phyloP scores from a whole-genome alignment of 1,140 invertebrate species.

The Cydia amplana region DNA sequence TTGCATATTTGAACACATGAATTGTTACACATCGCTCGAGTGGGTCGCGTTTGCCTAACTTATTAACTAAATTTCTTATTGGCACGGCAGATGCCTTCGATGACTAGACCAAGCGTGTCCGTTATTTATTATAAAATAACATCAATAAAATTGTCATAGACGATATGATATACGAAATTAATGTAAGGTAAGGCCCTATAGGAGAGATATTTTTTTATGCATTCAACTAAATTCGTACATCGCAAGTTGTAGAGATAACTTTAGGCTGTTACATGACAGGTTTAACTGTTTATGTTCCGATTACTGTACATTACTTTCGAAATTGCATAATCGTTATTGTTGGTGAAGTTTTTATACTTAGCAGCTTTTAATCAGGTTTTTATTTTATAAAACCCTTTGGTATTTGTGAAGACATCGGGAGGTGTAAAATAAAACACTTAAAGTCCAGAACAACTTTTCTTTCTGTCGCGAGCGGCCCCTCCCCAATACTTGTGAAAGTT shows the following conservation, averaged over 20 bases:
- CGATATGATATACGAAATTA: slow-evolving; percentile 73
- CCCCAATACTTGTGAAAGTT: slow-evolving; percentile 40
- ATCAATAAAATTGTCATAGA: slow-evolving; percentile 71
- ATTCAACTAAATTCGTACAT: slow-evolving; percentile 73
- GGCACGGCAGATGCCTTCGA: slow-evolving; percentile 42
- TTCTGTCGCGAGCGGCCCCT: slow-evolving; percentile 40
- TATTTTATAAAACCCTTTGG: slow-evolving; percentile 63
- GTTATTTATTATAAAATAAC: slow-evolving; percentile 56
- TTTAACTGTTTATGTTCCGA: slow-evolving; percentile 42
- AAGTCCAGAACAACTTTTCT: slow-evolving; percentile 62
- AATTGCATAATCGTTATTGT: slow-evolving; percentile 77
- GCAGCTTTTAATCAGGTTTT: slow-evolving; percentile 75
- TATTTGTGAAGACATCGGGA: slow-evolving; percentile 69
- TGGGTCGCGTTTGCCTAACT: slow-evolving; percentile 49
- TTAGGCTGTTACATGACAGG: slow-evolving; percentile 54
- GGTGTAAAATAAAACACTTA: slow-evolving; percentile 76
- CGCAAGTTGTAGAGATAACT: slow-evolving; percentile 57
- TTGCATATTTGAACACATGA: slow-evolving; percentile 65
- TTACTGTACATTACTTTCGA: slow-evolving; percentile 60
- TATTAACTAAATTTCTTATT: slow-evolving; percentile 26
- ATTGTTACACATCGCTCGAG: slow-evolving; percentile 53
- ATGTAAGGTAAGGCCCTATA: slow-evolving; percentile 78
- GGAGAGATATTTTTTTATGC: slow-evolving; percentile 79
- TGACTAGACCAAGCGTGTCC: slow-evolving; percentile 54
- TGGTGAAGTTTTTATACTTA: slow-evolving; percentile 74